Percentiles rank a stretch among this genome's conserved stretches.
Conservation (phyloP, 2,113 vertebrate genomes). For the Mormyrus iriodes region DNA sequence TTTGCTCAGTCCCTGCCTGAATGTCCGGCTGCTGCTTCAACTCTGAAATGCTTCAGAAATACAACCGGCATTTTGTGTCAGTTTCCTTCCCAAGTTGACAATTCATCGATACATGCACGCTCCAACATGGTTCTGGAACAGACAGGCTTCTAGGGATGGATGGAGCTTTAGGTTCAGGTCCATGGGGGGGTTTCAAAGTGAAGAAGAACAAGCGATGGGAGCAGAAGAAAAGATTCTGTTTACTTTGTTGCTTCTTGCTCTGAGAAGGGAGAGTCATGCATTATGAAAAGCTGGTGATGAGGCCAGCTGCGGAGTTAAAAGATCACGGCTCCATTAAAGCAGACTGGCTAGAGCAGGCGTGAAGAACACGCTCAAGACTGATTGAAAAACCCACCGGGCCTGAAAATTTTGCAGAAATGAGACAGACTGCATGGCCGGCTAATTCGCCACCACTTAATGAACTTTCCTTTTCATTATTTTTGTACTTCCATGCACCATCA, state of each 20-base stretch:
- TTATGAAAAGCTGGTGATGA: slow-evolving; percentile 48
- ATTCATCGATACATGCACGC: not conserved
- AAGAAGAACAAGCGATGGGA: not conserved
- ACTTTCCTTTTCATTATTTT: slow-evolving; percentile 40
- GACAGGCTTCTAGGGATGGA: not conserved
- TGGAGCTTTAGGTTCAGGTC: not conserved
- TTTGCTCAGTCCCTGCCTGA: not conserved
- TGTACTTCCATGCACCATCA: slow-evolving; percentile 48
- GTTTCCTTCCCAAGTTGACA: slow-evolving; percentile 2
- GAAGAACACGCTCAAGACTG: slow-evolving; percentile 17
- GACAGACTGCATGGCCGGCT: slow-evolving; percentile 33
- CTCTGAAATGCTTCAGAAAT: not conserved
- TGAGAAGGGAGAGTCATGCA: slow-evolving; percentile 38
- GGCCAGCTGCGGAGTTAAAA: slow-evolving; percentile 39
- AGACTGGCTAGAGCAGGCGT: slow-evolving; percentile 21
- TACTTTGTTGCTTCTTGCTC: slow-evolving; percentile 33
- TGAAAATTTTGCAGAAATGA: slow-evolving; percentile 31
- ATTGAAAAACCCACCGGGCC: slow-evolving; percentile 24
- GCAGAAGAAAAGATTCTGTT: slow-evolving; percentile 25
- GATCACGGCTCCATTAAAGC: slow-evolving; percentile 43
- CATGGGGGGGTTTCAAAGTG: not conserved
- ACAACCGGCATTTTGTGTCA: not conserved
- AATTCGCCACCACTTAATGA: slow-evolving; percentile 52
- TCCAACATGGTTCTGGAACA: not conserved
- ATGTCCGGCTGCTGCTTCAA: not conserved